These are phyloP conservation scores for Stenichneumon culpator DNA, from an alignment of 2,888 invertebrate genomes.

Conservation along the genomic window DNA sequence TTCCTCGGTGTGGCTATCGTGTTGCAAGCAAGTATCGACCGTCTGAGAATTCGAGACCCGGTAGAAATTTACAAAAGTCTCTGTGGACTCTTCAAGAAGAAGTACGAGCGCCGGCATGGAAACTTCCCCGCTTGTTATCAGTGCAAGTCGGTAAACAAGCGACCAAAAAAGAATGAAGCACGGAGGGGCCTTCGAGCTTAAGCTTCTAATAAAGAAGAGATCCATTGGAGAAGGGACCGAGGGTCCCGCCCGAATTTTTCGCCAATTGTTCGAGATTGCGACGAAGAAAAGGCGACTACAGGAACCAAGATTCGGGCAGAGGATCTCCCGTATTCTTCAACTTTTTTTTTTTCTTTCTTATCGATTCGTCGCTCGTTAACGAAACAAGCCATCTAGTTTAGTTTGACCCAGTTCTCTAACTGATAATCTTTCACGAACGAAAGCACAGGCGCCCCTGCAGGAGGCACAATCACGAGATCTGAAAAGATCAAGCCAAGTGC, in stretches of 20 bases:
- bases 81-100: neutral
- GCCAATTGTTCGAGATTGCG: neutral
- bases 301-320: slow-evolving; percentile 12
- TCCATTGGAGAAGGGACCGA: neutral
- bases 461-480: slow-evolving; percentile 43
- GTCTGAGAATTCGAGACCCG: slow-evolving; percentile 6
- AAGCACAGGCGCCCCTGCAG: slow-evolving; percentile 37
- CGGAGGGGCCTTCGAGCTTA: neutral
- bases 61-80: slow-evolving; percentile 8
- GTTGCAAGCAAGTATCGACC: slow-evolving; percentile 72
- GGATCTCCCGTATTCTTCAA: slow-evolving; percentile 16
- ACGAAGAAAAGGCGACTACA: neutral
- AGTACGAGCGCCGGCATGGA: neutral
- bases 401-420: slow-evolving; percentile 69
- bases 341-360: slow-evolving; percentile 34
- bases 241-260: neutral
- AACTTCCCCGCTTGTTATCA: slow-evolving; percentile 6
- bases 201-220: neutral
- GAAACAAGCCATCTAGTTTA: slow-evolving; percentile 68
- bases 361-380: slow-evolving; percentile 64
- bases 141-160: neutral
- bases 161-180: neutral
- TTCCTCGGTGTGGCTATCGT: slow-evolving; percentile 78
- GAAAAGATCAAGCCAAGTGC: slow-evolving; percentile 54
- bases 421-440: slow-evolving; percentile 60